phyloP scores from a whole-genome alignment of 2,113 vertebrate species.

The Rallus limicola region DNA sequence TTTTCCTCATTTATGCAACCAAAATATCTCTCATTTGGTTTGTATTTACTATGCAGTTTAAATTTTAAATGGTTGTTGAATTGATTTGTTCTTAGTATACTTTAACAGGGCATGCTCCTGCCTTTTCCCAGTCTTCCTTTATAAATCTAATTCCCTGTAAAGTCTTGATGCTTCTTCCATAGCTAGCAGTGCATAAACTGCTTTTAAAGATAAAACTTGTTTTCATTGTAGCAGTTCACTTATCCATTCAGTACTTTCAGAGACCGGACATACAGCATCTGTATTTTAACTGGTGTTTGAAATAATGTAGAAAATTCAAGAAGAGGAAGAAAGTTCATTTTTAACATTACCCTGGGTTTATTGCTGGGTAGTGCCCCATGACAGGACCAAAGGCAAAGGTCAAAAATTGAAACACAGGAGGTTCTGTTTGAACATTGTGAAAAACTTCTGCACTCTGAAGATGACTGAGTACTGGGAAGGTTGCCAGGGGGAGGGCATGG shows the following conservation, averaged over 20 bases:
- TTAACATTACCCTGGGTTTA: neutral
- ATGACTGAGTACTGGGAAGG: neutral
- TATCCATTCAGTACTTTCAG: neutral
- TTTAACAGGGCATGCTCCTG: neutral
- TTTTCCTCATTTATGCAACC: neutral
- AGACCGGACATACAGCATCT: neutral
- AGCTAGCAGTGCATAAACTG: neutral
- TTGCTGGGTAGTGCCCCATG: neutral
- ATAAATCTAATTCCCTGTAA: neutral
- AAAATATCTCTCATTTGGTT: neutral
- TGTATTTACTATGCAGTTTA: neutral
- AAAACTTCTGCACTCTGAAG: neutral
- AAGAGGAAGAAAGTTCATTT: neutral
- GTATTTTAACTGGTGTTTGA: neutral
- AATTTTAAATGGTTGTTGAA: neutral
- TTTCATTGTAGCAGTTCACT: neutral
- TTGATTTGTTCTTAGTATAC: neutral
- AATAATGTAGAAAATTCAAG: neutral
- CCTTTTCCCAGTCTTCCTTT: neutral
- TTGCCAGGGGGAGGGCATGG: neutral
- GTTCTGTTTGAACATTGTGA: neutral
- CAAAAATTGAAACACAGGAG: neutral
- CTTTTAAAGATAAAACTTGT: neutral
- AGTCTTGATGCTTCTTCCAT: neutral
- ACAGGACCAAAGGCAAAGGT: neutral